Conservation (phyloP, 2,113 vertebrate genomes). For the Tupaia chinensis region DNA sequence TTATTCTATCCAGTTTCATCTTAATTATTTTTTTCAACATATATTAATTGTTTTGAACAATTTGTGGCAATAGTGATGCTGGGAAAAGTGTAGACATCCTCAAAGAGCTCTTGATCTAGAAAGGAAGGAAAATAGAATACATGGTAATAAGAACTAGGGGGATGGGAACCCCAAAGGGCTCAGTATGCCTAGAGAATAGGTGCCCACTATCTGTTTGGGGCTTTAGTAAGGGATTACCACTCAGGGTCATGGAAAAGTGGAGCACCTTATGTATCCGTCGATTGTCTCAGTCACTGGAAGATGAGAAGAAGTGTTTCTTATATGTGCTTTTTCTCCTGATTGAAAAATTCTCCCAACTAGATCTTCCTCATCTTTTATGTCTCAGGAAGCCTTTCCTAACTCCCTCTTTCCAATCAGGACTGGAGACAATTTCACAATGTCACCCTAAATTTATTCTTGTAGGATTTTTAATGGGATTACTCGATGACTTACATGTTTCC, state of each 20-base stretch:
- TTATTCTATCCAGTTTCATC: background rate
- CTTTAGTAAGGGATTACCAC: background rate
- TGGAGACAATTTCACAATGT: background rate
- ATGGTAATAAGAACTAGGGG: background rate
- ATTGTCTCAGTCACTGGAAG: background rate
- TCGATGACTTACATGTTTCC: background rate
- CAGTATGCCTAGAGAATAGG: background rate
- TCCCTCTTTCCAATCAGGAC: background rate
- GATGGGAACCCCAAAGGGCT: background rate
- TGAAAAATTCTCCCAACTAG: background rate
- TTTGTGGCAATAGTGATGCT: background rate
- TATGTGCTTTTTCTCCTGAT: background rate
- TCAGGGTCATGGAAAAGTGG: background rate
- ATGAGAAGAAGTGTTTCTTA: background rate
- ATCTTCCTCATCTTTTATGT: background rate
- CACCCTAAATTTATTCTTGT: background rate
- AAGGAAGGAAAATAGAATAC: background rate
- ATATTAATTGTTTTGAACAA: background rate
- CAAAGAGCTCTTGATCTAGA: background rate
- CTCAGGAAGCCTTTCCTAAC: background rate
- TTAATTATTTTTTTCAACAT: background rate
- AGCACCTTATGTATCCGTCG: background rate
- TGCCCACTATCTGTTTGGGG: background rate
- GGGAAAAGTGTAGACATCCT: background rate
- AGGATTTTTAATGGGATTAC: background rate